A percentile compares a stretch with the other conserved stretches of the same genome.
Conservation (phyloP, 2,113 vertebrate genomes). For the Calonectris borealis region DNA sequence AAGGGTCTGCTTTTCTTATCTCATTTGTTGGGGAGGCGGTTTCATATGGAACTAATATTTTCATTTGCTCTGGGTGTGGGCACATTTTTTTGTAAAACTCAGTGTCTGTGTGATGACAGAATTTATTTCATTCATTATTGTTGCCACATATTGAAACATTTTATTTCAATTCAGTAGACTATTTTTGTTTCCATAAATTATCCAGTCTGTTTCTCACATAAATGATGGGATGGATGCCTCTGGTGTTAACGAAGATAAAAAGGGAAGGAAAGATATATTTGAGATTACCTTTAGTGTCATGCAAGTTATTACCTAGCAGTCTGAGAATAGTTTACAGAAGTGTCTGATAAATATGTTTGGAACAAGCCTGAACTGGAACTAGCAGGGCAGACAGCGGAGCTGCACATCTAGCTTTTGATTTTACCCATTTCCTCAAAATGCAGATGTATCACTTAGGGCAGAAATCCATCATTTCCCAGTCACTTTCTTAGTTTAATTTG, state of each 20-base stretch:
- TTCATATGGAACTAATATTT: conserved; percentile 54
- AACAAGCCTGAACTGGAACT: conserved; percentile 63
- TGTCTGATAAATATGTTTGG: conserved; percentile 57
- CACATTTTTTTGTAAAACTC: conserved; percentile 31
- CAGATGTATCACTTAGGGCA: not conserved
- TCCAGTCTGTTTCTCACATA: not conserved
- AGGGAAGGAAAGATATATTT: conserved; percentile 50
- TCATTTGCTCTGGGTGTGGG: not conserved
- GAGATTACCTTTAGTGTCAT: conserved; percentile 54
- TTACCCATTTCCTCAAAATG: not conserved
- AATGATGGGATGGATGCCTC: conserved; percentile 29
- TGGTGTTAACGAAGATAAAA: conserved; percentile 42
- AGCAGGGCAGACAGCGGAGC: not conserved
- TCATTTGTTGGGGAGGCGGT: not conserved
- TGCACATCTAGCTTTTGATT: conserved; percentile 8
- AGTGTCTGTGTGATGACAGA: conserved; percentile 63
- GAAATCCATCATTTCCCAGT: conserved; percentile 1
- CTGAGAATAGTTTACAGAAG: conserved; percentile 52
- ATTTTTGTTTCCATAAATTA: conserved; percentile 71
- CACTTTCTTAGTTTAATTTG: not conserved
- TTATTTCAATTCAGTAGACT: conserved; percentile 65
- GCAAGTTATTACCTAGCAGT: conserved; percentile 58
- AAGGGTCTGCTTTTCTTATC: not conserved
- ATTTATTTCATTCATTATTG: conserved; percentile 70
- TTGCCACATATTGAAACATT: conserved; percentile 21